Conservation (phyloP, 2,797 vertebrate genomes). For the Spinibarbus caldwelli region DNA sequence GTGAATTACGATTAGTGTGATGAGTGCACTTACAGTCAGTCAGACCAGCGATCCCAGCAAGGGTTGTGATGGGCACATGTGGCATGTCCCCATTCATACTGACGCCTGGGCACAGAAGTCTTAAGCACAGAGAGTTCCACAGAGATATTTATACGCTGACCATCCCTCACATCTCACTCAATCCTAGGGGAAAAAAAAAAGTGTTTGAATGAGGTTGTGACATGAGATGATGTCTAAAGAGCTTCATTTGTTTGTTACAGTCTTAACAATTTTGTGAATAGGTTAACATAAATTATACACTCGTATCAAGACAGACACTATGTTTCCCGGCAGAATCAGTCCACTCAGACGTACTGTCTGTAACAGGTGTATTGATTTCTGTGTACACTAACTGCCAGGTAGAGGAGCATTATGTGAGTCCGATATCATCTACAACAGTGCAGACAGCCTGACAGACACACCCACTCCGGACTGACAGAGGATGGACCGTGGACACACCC, state of each 20-base stretch:
- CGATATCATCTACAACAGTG: background rate
- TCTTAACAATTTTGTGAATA: background rate
- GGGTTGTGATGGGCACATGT: constrained; percentile 99
- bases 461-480: constrained; percentile 28
- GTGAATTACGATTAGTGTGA: constrained; percentile 14
- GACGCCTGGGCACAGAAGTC: constrained; percentile 93
- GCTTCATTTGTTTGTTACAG: background rate
- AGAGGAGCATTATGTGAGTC: background rate
- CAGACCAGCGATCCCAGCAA: constrained; percentile 99
- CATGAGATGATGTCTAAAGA: background rate
- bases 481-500: constrained; percentile 17
- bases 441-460: constrained; percentile 14
- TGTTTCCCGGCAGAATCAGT: constrained; percentile 4
- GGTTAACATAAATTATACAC: background rate
- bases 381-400: background rate
- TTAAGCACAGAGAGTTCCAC: constrained; percentile 66
- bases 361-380: constrained; percentile 29
- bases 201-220: background rate
- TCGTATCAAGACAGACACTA: background rate
- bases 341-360: background rate
- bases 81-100: constrained; percentile 99
- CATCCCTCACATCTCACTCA: constrained; percentile 93
- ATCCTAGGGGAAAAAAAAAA: constrained; percentile 5
- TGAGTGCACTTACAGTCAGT: constrained; percentile 92
- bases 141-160: constrained; percentile 75